A percentile compares a stretch with the other conserved stretches of the same genome.
Evolutionary conservation across 2,888 invertebrate species (phyloP).

Genomic region (Sphaeridia pumilis): DNA sequence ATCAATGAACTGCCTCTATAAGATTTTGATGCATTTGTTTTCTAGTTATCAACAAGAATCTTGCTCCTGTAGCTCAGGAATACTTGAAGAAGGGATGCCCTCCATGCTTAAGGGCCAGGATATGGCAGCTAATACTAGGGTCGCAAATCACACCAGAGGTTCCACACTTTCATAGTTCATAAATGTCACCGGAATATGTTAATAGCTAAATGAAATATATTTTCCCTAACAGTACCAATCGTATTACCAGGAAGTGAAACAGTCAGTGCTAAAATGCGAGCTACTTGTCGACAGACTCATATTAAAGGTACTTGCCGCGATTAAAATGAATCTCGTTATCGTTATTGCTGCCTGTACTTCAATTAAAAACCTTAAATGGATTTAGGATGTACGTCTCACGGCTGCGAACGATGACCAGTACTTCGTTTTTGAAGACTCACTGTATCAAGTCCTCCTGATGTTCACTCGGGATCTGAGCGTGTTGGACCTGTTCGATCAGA

Average conservation of each 20-base stretch:
- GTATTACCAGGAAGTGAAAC: slow-evolving; percentile 69
- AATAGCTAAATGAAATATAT: slow-evolving; percentile 2
- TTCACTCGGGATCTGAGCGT: slow-evolving; percentile 81
- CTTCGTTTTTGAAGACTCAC: slow-evolving; percentile 90
- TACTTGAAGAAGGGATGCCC: slow-evolving; percentile 77
- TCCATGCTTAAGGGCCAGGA: slow-evolving; percentile 60
- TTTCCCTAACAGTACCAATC: slow-evolving; percentile 51
- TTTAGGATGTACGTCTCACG: slow-evolving; percentile 77
- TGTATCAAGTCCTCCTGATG: slow-evolving; percentile 83
- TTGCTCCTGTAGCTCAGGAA: slow-evolving; percentile 76
- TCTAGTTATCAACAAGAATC: slow-evolving; percentile 22
- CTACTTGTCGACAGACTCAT: slow-evolving; percentile 87
- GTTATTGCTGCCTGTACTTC: too few species aligned
- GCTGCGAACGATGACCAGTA: slow-evolving; percentile 97
- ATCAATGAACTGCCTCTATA: not conserved
- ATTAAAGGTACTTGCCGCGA: slow-evolving; percentile 53
- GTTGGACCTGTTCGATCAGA: slow-evolving; percentile 52
- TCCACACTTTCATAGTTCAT: too few species aligned
- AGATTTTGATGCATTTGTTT: not conserved
- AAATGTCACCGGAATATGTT: not conserved
- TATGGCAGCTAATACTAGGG: slow-evolving; percentile 80
- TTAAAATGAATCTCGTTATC: not conserved
- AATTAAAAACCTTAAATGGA: too few species aligned
- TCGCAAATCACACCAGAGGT: slow-evolving; percentile 48
- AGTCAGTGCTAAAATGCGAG: slow-evolving; percentile 72